These are phyloP conservation scores for Acropora yongei DNA, from an alignment of 64 coral and sea anemone species.

Conservation along the genomic window DNA sequence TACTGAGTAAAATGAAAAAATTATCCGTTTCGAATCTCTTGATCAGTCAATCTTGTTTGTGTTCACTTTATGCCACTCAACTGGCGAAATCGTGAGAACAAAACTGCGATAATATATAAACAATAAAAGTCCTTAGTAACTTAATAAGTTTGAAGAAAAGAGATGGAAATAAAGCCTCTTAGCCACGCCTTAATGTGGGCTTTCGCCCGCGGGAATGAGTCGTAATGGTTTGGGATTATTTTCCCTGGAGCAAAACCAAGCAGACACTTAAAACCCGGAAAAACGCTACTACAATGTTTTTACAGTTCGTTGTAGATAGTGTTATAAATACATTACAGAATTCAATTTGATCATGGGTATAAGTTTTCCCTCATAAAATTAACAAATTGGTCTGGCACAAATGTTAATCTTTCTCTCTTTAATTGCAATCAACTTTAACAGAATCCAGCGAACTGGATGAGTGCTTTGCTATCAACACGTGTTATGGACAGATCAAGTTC, in stretches of 20 bases:
- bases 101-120: background rate
- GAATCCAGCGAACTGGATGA: no score
- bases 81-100: slow-evolving; percentile 3
- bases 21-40: slow-evolving; percentile 12
- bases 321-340: background rate
- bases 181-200: background rate
- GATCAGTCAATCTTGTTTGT: background rate
- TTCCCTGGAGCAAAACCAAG: slow-evolving; percentile 25
- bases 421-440: no score
- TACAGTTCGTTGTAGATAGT: background rate
- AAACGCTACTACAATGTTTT: slow-evolving; percentile 37
- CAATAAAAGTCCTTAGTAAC: background rate
- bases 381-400: background rate
- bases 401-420: no score
- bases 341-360: background rate
- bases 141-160: background rate
- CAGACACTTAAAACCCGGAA: background rate
- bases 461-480: no score
- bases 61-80: background rate
- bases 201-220: background rate
- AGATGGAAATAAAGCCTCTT: background rate
- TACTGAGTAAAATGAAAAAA: background rate
- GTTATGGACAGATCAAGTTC: no score
- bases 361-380: background rate
- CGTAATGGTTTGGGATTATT: background rate